Evolutionary conservation across 2,113 vertebrate species (phyloP).

Genomic region (Odontesthes bonariensis): DNA sequence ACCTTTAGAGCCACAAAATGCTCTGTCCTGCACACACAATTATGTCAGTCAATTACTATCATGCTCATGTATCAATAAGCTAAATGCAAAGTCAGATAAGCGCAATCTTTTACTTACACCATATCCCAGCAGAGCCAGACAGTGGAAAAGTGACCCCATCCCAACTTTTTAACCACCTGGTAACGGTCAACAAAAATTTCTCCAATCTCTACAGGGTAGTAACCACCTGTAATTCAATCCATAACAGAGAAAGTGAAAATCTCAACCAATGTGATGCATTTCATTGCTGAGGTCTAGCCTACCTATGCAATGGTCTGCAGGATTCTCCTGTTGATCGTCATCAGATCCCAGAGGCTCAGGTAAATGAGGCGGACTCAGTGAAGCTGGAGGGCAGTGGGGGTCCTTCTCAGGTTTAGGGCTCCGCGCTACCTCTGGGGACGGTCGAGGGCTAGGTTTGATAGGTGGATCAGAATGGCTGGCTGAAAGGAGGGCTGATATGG

Average conservation of each 20-base stretch:
- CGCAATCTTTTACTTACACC: slow-evolving; percentile 63
- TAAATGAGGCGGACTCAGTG: not conserved
- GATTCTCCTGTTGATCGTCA: slow-evolving; percentile 79
- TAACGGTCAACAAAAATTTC: slow-evolving; percentile 78
- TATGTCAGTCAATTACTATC: slow-evolving; percentile 15
- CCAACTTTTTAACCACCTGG: slow-evolving; percentile 80
- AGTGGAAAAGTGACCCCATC: slow-evolving; percentile 84
- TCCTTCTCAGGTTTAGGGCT: slow-evolving; percentile 12
- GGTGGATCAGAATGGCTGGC: slow-evolving; percentile 21
- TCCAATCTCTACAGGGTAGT: slow-evolving; percentile 74
- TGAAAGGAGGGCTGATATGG: slow-evolving; percentile 67
- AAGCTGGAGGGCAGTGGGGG: not conserved
- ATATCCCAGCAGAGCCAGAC: slow-evolving; percentile 84
- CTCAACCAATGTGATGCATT: not conserved
- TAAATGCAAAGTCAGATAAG: not conserved
- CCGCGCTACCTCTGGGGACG: not conserved
- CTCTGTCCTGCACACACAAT: slow-evolving; percentile 65
- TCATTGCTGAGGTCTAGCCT: not conserved
- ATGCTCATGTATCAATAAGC: not conserved
- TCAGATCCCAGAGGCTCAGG: slow-evolving; percentile 40
- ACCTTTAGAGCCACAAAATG: slow-evolving; percentile 87
- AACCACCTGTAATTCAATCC: slow-evolving; percentile 69
- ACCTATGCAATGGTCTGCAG: slow-evolving; percentile 77
- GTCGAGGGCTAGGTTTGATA: not conserved
- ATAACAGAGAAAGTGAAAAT: not conserved